These are phyloP conservation scores for Candoia aspera DNA, from an alignment of 2,113 vertebrate species.

Conservation along the genomic window DNA sequence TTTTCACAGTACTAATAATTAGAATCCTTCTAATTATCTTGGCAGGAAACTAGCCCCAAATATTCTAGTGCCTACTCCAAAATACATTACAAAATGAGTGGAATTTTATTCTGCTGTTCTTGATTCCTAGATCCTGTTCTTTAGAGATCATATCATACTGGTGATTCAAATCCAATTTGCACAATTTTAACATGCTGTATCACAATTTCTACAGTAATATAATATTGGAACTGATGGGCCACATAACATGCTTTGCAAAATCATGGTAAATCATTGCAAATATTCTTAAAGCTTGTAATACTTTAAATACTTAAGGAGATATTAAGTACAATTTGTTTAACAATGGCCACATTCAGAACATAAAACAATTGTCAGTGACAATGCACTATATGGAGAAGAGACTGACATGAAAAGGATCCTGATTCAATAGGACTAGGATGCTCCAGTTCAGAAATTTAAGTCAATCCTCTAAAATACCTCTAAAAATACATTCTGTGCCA, in stretches of 20 bases:
- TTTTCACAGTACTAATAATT: not conserved
- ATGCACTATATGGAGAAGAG: not conserved
- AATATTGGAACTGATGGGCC: too few species aligned
- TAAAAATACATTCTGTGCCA: not conserved
- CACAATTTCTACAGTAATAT: not conserved
- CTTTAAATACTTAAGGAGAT: not conserved
- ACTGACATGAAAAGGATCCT: conserved; percentile 29
- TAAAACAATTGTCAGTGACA: not conserved
- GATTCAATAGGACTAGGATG: conserved; percentile 42
- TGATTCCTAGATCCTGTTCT: not conserved
- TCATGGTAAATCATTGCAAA: not conserved
- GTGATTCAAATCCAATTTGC: not conserved
- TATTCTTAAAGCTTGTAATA: not conserved
- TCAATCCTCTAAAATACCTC: not conserved
- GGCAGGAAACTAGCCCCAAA: not conserved
- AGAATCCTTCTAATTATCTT: not conserved
- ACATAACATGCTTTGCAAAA: fast-evolving
- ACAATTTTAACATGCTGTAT: not conserved
- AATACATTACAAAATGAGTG: not conserved
- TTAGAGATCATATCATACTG: fast-evolving
- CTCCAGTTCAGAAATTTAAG: not conserved
- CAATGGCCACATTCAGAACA: not conserved
- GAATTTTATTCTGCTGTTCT: not conserved
- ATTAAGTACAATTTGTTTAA: not conserved
- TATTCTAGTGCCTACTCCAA: not conserved